These are phyloP conservation scores for Pomatostomus ruficeps DNA, from an alignment of 2,113 vertebrate genomes.

Conservation along the genomic window DNA sequence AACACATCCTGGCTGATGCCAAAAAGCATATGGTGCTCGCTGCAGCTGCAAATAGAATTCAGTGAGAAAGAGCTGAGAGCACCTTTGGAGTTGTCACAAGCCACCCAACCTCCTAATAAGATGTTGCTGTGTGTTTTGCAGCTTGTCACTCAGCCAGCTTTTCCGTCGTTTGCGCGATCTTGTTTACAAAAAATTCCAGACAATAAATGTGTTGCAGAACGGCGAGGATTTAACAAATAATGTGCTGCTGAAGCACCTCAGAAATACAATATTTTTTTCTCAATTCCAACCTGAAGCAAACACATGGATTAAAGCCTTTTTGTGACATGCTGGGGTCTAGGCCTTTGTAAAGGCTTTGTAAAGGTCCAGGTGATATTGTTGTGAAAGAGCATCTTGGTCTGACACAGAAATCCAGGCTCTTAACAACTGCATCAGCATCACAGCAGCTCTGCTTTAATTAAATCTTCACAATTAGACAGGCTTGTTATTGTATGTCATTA, in stretches of 20 bases:
- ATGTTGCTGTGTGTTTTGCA: not conserved
- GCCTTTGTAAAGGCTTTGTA: not conserved
- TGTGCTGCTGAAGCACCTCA: not conserved
- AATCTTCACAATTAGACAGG: constrained; percentile 55
- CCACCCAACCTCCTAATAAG: not conserved
- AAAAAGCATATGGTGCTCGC: not conserved
- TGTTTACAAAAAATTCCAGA: not conserved
- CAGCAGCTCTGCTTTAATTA: constrained; percentile 58
- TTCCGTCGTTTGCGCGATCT: not conserved
- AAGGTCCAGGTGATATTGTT: not conserved
- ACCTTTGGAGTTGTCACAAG: not conserved
- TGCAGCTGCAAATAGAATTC: not conserved
- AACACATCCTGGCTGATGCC: not conserved
- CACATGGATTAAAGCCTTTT: not conserved
- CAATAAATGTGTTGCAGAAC: not conserved
- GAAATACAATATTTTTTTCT: not conserved
- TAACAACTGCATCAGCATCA: constrained; percentile 10
- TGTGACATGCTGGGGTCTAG: not conserved
- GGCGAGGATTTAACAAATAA: not conserved
- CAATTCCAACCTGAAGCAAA: not conserved
- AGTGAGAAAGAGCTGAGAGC: not conserved
- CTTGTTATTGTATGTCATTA: constrained; percentile 65
- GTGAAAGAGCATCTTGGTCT: not conserved
- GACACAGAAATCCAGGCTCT: constrained; percentile 8
- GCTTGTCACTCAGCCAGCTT: not conserved